phyloP scores from a whole-genome alignment of 2,113 vertebrate genomes.

The Bufo bufo region DNA sequence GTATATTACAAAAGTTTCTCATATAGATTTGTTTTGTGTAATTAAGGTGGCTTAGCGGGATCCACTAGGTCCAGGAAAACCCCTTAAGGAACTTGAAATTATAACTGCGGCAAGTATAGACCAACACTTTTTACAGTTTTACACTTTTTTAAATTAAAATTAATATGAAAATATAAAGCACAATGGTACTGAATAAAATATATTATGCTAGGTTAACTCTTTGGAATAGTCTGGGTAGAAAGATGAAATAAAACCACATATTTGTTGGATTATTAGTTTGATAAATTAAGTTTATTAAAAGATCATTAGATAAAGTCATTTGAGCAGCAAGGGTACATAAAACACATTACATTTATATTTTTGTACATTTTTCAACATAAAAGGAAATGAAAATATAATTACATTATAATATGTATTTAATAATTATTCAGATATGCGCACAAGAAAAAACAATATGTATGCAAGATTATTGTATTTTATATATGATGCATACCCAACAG shows the following conservation, averaged over 20 bases:
- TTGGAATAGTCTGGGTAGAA: background rate
- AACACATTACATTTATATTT: conserved; percentile 39
- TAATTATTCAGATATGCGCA: conserved; percentile 12
- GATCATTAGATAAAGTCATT: conserved; percentile 27
- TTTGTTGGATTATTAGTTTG: conserved; percentile 30
- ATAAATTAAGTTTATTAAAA: conserved; percentile 43
- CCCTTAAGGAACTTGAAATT: background rate
- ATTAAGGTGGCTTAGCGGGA: too few relatives aligned
- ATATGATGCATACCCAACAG: background rate
- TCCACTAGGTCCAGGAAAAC: too few relatives aligned
- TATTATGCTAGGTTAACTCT: background rate
- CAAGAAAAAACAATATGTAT: conserved; percentile 24
- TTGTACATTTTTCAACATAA: conserved; percentile 39
- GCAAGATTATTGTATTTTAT: background rate
- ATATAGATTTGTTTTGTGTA: too few relatives aligned
- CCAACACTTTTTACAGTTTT: background rate
- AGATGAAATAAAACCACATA: background rate
- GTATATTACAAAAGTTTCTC: too few relatives aligned
- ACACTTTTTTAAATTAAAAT: background rate
- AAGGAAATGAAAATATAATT: conserved; percentile 33
- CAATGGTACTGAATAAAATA: background rate
- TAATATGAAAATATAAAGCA: background rate
- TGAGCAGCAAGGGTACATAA: conserved; percentile 25
- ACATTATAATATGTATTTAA: conserved; percentile 48
- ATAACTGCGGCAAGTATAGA: background rate